Percentiles rank a stretch among this genome's conserved stretches.
Conservation (phyloP, 2,888 invertebrate species). For the Meandrusa payeni region DNA sequence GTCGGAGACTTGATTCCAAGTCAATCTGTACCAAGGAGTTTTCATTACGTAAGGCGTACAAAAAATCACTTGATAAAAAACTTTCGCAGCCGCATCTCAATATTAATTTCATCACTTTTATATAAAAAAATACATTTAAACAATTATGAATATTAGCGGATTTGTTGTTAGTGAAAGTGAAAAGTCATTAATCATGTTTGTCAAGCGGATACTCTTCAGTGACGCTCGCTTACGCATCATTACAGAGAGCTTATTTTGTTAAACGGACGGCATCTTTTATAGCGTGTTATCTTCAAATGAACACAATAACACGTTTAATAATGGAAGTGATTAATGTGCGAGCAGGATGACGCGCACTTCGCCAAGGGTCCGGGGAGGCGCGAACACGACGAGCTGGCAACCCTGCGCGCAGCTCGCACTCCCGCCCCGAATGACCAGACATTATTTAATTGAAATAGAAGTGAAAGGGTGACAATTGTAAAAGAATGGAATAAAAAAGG, state of each 20-base stretch:
- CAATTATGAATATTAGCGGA: conserved; percentile 41
- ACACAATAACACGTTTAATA: conserved; percentile 79
- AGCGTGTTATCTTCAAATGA: conserved; percentile 78
- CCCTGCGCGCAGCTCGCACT: conserved; percentile 32
- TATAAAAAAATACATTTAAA: conserved; percentile 8
- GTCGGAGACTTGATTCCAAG: too few relatives aligned
- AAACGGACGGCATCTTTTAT: conserved; percentile 78
- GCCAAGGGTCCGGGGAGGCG: conserved; percentile 62
- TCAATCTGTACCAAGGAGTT: too few relatives aligned
- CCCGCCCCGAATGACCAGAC: conserved; percentile 79
- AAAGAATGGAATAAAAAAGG: conserved; percentile 75
- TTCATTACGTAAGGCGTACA: too few relatives aligned
- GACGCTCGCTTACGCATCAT: conserved; percentile 68
- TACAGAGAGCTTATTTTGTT: conserved; percentile 77
- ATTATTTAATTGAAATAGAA: conserved; percentile 80
- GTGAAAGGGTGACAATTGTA: conserved; percentile 79
- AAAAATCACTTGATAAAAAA: too few relatives aligned
- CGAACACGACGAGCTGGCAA: conserved; percentile 47
- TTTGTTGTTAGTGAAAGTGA: conserved; percentile 44
- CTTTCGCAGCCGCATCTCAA: too few relatives aligned
- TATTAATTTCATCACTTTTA: too few relatives aligned
- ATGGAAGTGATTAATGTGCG: conserved; percentile 77
- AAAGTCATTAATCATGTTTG: conserved; percentile 68
- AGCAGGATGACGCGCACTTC: conserved; percentile 76
- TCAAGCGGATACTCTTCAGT: conserved; percentile 46